phyloP scores from a whole-genome alignment of 2,888 invertebrate species.

The Crioceris asparagi region DNA sequence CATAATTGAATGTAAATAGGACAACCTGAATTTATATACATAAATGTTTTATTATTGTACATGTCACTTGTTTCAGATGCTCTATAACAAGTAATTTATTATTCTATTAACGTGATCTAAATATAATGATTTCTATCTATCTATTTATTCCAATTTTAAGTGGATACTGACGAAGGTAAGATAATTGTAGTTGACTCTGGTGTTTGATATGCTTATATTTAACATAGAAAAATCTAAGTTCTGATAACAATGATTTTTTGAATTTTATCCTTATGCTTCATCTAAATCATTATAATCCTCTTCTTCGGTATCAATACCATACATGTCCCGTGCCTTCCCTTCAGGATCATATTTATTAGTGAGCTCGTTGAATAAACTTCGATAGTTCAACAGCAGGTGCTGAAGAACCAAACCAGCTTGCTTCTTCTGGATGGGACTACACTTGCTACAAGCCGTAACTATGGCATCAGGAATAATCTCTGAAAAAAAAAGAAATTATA shows the following conservation, averaged over 20 bases:
- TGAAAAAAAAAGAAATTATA: slow-evolving; percentile 37
- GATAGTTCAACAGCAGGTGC: slow-evolving; percentile 53
- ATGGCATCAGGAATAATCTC: slow-evolving; percentile 61
- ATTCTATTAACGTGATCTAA: too few relatives aligned
- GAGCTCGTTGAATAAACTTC: slow-evolving; percentile 51
- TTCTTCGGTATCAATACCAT: slow-evolving; percentile 20
- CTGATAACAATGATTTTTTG: not conserved
- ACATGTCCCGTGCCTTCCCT: slow-evolving; percentile 43
- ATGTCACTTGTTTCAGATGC: too few relatives aligned
- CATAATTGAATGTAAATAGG: too few relatives aligned
- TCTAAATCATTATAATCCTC: slow-evolving; percentile 22
- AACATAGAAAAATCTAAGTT: too few relatives aligned
- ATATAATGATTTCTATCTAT: too few relatives aligned
- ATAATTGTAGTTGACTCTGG: too few relatives aligned
- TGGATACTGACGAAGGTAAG: too few relatives aligned
- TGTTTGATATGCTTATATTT: too few relatives aligned
- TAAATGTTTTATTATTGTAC: too few relatives aligned
- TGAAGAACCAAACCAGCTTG: slow-evolving; percentile 54
- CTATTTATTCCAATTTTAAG: too few relatives aligned
- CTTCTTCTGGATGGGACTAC: slow-evolving; percentile 51
- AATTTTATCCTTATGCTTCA: slow-evolving; percentile 11
- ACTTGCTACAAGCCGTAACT: slow-evolving; percentile 53
- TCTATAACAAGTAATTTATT: too few relatives aligned
- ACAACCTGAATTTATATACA: too few relatives aligned
- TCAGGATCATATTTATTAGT: slow-evolving; percentile 59